phyloP scores from a whole-genome alignment of 2,113 vertebrate genomes.

The Etheostoma spectabile region DNA sequence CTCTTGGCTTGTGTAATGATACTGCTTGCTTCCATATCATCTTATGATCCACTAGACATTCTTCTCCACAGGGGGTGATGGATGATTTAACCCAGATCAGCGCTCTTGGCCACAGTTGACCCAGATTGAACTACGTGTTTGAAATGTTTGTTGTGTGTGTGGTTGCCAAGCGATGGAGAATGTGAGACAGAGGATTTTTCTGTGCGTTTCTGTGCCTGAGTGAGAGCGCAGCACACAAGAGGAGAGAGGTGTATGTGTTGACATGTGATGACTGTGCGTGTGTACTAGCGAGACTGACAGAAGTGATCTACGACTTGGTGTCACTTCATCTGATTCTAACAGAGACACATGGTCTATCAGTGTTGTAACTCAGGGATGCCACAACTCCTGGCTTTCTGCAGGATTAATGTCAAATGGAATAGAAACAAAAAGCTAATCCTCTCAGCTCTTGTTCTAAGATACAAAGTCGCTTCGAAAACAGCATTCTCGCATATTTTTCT shows the following conservation, averaged over 20 bases:
- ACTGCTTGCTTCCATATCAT: slow-evolving; percentile 62
- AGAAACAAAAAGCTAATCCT: slow-evolving; percentile 76
- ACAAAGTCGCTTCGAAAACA: slow-evolving; percentile 64
- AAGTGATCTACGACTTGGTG: slow-evolving; percentile 51
- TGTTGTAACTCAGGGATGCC: slow-evolving; percentile 48
- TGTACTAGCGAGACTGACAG: slow-evolving; percentile 28
- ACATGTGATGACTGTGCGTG: not conserved
- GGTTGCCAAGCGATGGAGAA: slow-evolving; percentile 16
- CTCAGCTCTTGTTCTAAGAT: slow-evolving; percentile 65
- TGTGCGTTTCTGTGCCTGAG: not conserved
- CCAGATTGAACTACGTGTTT: slow-evolving; percentile 55
- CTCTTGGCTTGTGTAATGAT: slow-evolving; percentile 40
- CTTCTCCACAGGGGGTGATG: slow-evolving; percentile 57
- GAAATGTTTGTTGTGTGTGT: slow-evolving; percentile 38
- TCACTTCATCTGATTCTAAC: slow-evolving; percentile 56
- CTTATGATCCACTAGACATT: slow-evolving; percentile 68
- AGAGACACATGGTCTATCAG: slow-evolving; percentile 34
- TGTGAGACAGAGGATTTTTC: slow-evolving; percentile 9
- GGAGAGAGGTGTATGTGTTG: slow-evolving; percentile 1
- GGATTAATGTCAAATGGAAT: slow-evolving; percentile 81
- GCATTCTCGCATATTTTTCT: slow-evolving; percentile 11
- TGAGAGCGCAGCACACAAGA: not conserved
- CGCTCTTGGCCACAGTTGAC: slow-evolving; percentile 55
- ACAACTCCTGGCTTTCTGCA: slow-evolving; percentile 47
- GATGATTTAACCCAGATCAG: slow-evolving; percentile 69